A percentile compares a stretch with the other conserved stretches of the same genome.
These are phyloP conservation scores for Lasioglossum villosulum DNA, from an alignment of 2,888 invertebrate genomes.

Conservation along the genomic window DNA sequence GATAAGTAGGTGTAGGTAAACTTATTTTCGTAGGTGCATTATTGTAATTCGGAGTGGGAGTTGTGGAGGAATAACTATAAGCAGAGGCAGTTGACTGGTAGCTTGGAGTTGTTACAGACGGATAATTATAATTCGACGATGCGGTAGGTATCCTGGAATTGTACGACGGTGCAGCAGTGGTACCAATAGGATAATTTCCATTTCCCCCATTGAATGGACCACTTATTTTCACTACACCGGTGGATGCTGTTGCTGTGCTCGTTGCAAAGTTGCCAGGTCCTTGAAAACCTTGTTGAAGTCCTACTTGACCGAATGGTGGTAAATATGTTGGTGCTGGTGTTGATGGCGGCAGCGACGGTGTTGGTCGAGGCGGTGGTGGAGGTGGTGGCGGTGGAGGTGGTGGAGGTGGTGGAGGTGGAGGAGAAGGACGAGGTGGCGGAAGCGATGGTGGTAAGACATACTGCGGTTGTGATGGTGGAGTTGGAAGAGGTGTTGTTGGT, in stretches of 20 bases:
- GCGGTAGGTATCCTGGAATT: background rate
- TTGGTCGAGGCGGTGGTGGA: slow-evolving; percentile 15
- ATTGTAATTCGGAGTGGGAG: slow-evolving; percentile 14
- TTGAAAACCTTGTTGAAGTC: background rate
- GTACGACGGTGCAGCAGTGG: background rate
- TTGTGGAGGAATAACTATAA: slow-evolving; percentile 4
- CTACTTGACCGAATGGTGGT: slow-evolving; percentile 59
- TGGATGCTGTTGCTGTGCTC: background rate
- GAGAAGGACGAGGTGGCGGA: background rate
- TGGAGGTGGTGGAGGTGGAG: slow-evolving; percentile 17
- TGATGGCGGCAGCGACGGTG: slow-evolving; percentile 47
- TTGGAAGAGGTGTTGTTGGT: slow-evolving; percentile 51
- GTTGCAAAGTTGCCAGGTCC: slow-evolving; percentile 1
- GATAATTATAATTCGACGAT: slow-evolving; percentile 35
- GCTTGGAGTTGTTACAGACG: slow-evolving; percentile 10
- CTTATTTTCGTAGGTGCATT: slow-evolving; percentile 13
- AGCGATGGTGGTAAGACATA: slow-evolving; percentile 37
- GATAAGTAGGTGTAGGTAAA: background rate
- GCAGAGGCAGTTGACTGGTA: slow-evolving; percentile 19
- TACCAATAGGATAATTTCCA: slow-evolving; percentile 1
- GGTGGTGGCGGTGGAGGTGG: slow-evolving; percentile 45
- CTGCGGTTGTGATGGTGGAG: slow-evolving; percentile 31
- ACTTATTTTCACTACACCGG: slow-evolving; percentile 1
- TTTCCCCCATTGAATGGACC: background rate
- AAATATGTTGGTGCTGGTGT: slow-evolving; percentile 63